Evolutionary conservation across 2,888 invertebrate genomes (phyloP).

Genomic region (Hofmannophila pseudospretella): DNA sequence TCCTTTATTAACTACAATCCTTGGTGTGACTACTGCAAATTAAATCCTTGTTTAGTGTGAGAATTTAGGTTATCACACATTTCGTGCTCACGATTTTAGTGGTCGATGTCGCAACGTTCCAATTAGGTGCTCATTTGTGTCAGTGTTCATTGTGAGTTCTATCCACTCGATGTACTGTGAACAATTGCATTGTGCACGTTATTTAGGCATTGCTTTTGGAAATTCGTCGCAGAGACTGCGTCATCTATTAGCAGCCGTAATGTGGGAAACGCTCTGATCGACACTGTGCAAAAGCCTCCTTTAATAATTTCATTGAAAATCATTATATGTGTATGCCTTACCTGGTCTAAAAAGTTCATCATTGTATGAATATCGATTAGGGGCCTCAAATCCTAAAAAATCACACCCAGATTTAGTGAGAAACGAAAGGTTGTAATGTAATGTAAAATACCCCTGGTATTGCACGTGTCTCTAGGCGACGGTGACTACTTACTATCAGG

Average conservation of each 20-base stretch:
- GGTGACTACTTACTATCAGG: no score
- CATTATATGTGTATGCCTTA: no score
- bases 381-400: no score
- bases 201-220: slow-evolving; percentile 44
- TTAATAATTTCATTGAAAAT: no score
- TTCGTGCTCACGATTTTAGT: slow-evolving; percentile 48
- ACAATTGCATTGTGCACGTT: slow-evolving; percentile 28
- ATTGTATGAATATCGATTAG: no score
- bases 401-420: no score
- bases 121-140: slow-evolving; percentile 75
- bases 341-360: no score
- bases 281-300: no score
- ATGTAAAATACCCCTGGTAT: no score
- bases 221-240: slow-evolving; percentile 24
- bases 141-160: slow-evolving; percentile 61
- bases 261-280: neutral
- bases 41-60: slow-evolving; percentile 30
- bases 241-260: neutral
- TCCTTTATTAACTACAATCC: no score
- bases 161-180: slow-evolving; percentile 57
- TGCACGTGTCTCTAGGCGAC: no score
- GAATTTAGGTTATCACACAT: slow-evolving; percentile 43
- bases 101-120: slow-evolving; percentile 66
- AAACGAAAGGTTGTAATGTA: no score
- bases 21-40: slow-evolving; percentile 18